Conservation (phyloP, 2,888 invertebrate genomes). For the Stenoptilia bipunctidactyla region DNA sequence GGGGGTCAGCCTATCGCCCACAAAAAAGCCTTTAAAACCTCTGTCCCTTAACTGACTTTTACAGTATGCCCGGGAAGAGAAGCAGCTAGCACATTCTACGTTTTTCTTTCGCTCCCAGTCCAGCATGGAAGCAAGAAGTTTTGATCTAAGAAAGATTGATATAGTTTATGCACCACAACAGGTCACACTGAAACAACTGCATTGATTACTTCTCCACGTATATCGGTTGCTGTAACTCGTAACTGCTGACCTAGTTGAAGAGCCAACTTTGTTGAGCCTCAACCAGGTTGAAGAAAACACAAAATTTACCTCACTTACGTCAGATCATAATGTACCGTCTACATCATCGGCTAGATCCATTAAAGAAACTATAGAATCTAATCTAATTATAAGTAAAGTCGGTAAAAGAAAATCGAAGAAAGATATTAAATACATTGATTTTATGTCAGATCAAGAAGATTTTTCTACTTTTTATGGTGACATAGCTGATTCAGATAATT, state of each 20-base stretch:
- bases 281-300: conserved; percentile 4
- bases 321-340: conserved; percentile 6
- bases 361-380: conserved; percentile 3
- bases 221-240: no score
- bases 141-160: no score
- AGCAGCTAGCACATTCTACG: no score
- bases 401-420: conserved; percentile 3
- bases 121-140: no score
- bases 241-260: no score
- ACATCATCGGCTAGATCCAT: conserved; percentile 6
- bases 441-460: conserved; percentile 9
- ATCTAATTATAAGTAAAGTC: conserved; percentile 8
- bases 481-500: no score
- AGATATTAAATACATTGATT: conserved; percentile 8
- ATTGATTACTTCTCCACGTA: conserved; percentile 1
- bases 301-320: conserved; percentile 5
- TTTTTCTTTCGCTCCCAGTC: no score
- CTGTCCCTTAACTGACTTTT: no score
- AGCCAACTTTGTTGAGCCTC: no score
- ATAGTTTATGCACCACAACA: conserved; percentile 2
- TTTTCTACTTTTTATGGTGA: conserved; percentile 9
- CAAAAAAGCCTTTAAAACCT: no score
- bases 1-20: no score
- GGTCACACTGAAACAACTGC: conserved; percentile 5
- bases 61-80: no score